Base-by-base conservation (phyloP, 2,113 vertebrate species). In the Lipophrys pholis region DNA sequence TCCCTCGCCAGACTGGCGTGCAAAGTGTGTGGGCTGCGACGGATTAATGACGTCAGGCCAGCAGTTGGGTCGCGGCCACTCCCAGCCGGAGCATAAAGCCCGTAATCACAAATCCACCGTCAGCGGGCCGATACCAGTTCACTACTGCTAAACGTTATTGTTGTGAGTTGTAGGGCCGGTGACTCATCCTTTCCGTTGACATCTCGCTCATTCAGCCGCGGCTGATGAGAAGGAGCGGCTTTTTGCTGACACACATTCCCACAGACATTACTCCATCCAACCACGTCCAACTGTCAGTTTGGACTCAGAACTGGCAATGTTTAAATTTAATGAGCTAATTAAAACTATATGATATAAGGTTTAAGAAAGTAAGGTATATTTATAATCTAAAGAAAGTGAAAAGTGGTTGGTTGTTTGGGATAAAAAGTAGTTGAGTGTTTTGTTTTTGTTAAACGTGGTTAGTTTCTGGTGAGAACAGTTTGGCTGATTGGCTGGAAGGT, bases 101-200 rank as follows among this genome's bases (percentile, higher is more conserved):
- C 69, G 82, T 84, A 89, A 90, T 84, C 80, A 76, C 89, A 61
- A 35, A 87, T 84, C 56, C 67, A 82, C 74, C 73, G 68, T 79
- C 12, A 38, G 42, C 68, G 76, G 75, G 72, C 77, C 63, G 41
- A 76, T 15, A 49, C 0, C n/a, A 61, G 69, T 58, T 77, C 68
- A n/a, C 58, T 50, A 4, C 71, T 73, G 53, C 75, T 89, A 85
- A 89, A 85, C 85, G 89, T 91, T 83, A 88, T 81, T 84, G 82
- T 87, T 86, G 73, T 82, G 80, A 80, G 80, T 87, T 78, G 87
- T 82, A 89, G 81, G 56, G 80, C 42, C 10, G 21, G 80, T 90
- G 90, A 91, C 72, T 91, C 89, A 88, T 39, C 61, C 78, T 87
- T 89, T 87, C 89, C 86, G 86, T 84, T 81, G 65, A 78, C 76